Conservation (phyloP, 2,113 vertebrate species). For the Triplophysa rosa region DNA sequence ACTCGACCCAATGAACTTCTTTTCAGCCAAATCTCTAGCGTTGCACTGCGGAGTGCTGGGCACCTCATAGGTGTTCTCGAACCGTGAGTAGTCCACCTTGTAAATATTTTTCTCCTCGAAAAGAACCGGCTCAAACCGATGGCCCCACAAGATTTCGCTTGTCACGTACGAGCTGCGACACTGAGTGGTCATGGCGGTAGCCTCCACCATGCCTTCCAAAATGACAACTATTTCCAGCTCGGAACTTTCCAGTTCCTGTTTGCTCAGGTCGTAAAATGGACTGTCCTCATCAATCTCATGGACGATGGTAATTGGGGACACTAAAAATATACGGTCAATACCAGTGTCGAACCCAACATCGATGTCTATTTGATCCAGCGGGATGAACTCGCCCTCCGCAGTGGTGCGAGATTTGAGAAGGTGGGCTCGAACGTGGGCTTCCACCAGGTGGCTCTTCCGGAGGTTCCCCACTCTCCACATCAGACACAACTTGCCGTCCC, state of each 20-base stretch:
- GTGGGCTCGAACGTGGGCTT: conserved; percentile 92
- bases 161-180: conserved; percentile 96
- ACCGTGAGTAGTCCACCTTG: conserved; percentile 94
- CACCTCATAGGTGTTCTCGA: conserved; percentile 94
- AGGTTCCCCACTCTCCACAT: conserved; percentile 98
- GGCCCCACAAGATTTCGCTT: conserved; percentile 93
- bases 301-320: conserved; percentile 92
- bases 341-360: conserved; percentile 95
- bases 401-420: conserved; percentile 94
- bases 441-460: conserved; percentile 94
- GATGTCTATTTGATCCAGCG: conserved; percentile 92
- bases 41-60: conserved; percentile 91
- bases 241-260: conserved; percentile 87
- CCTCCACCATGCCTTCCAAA: conserved; percentile 96
- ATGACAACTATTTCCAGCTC: conserved; percentile 97
- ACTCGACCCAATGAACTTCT: conserved; percentile 82
- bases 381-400: conserved; percentile 93
- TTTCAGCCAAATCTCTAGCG: conserved; percentile 91
- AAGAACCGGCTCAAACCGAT: conserved; percentile 94
- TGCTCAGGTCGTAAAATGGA: conserved; percentile 90
- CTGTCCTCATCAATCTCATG: conserved; percentile 96
- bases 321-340: conserved; percentile 93
- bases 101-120: conserved; percentile 96
- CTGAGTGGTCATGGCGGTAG: conserved; percentile 96
- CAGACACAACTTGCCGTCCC: conserved; percentile 90